Percentiles rank a stretch among this genome's conserved stretches.
Conservation (phyloP, 2,797 vertebrate species). For the Hyperoplus lanceolatus region DNA sequence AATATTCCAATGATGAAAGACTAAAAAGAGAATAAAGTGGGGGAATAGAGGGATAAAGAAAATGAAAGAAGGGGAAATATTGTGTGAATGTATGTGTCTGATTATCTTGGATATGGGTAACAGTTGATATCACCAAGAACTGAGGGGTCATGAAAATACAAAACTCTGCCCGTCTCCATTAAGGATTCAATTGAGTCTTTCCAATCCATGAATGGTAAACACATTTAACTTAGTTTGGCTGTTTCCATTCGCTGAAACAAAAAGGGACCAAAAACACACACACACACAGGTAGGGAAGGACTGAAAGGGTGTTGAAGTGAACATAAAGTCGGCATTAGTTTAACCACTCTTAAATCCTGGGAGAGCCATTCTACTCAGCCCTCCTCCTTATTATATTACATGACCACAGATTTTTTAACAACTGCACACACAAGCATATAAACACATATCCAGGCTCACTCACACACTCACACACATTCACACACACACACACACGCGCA, state of each 20-base stretch:
- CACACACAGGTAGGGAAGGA: slow-evolving; percentile 40
- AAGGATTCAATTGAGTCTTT: not conserved
- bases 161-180: slow-evolving; percentile 8
- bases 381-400: slow-evolving; percentile 80
- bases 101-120: slow-evolving; percentile 43
- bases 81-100: slow-evolving; percentile 46
- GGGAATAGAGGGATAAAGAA: slow-evolving; percentile 48
- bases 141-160: slow-evolving; percentile 34
- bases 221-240: slow-evolving; percentile 33
- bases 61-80: slow-evolving; percentile 50
- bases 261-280: slow-evolving; percentile 19
- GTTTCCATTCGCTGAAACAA: slow-evolving; percentile 20
- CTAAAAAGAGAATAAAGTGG: slow-evolving; percentile 65
- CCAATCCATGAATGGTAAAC: slow-evolving; percentile 18
- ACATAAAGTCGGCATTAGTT: slow-evolving; percentile 82
- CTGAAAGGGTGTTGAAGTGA: slow-evolving; percentile 74
- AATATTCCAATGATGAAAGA: slow-evolving; percentile 76
- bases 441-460: slow-evolving; percentile 38
- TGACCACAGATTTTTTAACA: slow-evolving; percentile 73
- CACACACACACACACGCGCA: not conserved
- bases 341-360: slow-evolving; percentile 80
- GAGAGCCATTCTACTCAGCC: slow-evolving; percentile 76
- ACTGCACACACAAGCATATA: slow-evolving; percentile 54
- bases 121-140: slow-evolving; percentile 41
- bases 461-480: not conserved